These are phyloP conservation scores for Melanaphis sacchari DNA, from an alignment of 1,140 invertebrate genomes.

Conservation along the genomic window DNA sequence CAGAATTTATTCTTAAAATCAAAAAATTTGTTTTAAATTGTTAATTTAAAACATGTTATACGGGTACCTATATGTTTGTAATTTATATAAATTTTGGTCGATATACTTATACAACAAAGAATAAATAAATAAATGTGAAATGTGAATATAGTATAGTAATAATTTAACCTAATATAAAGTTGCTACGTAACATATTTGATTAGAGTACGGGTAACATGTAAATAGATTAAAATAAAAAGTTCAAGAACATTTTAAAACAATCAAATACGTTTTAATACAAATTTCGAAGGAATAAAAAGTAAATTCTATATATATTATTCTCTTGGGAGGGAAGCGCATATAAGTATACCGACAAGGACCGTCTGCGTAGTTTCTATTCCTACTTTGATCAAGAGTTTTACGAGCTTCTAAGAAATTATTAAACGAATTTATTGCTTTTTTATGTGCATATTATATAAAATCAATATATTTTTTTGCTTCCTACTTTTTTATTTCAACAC, in stretches of 20 bases:
- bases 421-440: not conserved
- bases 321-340: not conserved
- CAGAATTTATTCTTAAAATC: not conserved
- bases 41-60: no score
- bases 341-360: not conserved
- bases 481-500: not conserved
- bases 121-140: not conserved
- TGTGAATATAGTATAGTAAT: not conserved
- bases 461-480: not conserved
- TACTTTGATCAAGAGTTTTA: not conserved
- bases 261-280: not conserved
- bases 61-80: no score
- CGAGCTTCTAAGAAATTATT: not conserved
- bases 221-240: not conserved
- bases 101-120: no score
- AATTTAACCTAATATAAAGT: not conserved
- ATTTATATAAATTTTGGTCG: not conserved
- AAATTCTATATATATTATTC: not conserved
- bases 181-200: not conserved
- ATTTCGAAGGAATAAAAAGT: not conserved
- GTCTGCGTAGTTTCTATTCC: not conserved
- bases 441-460: not conserved
- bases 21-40: no score
- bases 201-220: not conserved
- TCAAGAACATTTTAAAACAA: not conserved